Evolutionary conservation across 2,797 vertebrate genomes (phyloP).

Genomic region (Ctenosaura bakeri): DNA sequence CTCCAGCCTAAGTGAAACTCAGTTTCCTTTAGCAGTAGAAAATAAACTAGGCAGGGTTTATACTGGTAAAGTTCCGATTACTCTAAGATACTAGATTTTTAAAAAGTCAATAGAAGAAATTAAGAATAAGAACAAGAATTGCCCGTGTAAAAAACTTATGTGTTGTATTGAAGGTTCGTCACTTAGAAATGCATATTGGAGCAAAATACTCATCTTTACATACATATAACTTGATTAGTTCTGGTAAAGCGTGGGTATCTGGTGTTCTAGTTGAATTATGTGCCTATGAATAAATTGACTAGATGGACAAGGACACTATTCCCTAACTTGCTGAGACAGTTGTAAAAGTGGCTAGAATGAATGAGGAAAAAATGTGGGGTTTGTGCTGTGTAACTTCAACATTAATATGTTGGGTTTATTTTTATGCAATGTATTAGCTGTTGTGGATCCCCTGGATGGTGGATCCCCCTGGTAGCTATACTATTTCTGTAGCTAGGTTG

Average conservation of each 20-base stretch:
- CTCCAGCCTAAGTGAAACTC: too few species aligned
- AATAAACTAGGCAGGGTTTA: too few species aligned
- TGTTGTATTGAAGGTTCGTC: background rate
- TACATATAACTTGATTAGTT: background rate
- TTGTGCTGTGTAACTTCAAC: background rate
- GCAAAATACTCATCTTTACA: background rate
- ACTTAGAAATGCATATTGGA: background rate
- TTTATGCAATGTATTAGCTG: background rate
- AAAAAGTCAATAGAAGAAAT: too few species aligned
- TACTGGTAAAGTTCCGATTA: too few species aligned
- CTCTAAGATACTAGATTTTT: too few species aligned
- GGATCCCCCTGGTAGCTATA: constrained; percentile 15
- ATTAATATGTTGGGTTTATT: background rate
- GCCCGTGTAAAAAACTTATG: background rate
- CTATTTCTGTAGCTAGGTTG: background rate
- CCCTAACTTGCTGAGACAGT: background rate
- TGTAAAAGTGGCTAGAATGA: background rate
- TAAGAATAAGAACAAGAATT: background rate
- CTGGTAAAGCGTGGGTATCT: background rate
- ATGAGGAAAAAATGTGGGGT: background rate
- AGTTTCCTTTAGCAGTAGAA: too few species aligned
- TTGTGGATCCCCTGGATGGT: background rate
- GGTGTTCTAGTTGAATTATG: background rate
- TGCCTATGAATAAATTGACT: background rate
- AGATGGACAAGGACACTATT: background rate